phyloP scores from a whole-genome alignment of 1,140 invertebrate genomes.

The Drosophila athabasca region DNA sequence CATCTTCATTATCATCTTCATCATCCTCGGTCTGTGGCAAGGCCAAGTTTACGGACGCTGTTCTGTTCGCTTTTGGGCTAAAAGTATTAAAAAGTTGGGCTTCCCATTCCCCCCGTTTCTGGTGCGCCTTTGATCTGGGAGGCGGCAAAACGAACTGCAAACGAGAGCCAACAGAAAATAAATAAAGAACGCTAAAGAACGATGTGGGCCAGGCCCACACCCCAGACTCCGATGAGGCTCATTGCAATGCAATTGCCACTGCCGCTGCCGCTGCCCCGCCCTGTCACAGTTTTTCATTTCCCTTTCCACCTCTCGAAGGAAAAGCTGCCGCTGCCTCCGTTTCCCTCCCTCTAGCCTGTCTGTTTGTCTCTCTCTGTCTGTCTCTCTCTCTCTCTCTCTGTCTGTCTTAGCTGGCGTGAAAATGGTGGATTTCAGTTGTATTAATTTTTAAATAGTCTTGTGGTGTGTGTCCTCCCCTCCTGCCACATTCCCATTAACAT shows the following conservation, averaged over 20 bases:
- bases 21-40: conserved; percentile 20
- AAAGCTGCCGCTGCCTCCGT: background rate
- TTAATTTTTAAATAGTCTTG: conserved; percentile 74
- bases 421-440: conserved; percentile 58
- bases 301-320: background rate
- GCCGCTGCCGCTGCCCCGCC: background rate
- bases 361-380: background rate
- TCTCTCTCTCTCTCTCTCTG: conserved; percentile 1
- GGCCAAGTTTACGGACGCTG: conserved; percentile 47
- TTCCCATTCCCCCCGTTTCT: background rate
- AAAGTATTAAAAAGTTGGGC: conserved; percentile 67
- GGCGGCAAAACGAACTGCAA: conserved; percentile 17
- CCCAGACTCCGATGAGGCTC: conserved; percentile 9
- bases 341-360: background rate
- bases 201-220: conserved; percentile 11
- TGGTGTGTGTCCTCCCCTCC: conserved; percentile 14
- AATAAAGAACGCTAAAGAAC: conserved; percentile 23
- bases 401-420: conserved; percentile 59
- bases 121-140: conserved; percentile 50
- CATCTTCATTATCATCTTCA: conserved; percentile 21
- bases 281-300: conserved; percentile 6
- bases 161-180: background rate
- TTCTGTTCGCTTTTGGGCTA: conserved; percentile 35
- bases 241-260: conserved; percentile 37
- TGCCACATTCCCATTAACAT: conserved; percentile 23